Base-by-base conservation (phyloP, 2,888 invertebrate genomes). In the Acanthacorydalis orientalis region DNA sequence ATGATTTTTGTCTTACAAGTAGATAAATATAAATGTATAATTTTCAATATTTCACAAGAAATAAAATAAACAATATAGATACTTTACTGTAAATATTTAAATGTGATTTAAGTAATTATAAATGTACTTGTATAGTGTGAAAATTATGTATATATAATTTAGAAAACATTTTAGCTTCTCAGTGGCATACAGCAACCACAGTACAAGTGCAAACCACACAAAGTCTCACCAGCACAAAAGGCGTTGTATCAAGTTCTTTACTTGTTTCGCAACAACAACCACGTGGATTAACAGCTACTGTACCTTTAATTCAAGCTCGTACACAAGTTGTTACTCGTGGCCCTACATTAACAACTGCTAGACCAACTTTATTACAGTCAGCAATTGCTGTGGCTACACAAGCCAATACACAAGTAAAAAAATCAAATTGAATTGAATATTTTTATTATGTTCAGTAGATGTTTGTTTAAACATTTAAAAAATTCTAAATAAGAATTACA, bases 331-430 rank as follows among this genome's bases (percentile, higher is more conserved):
- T 64, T 9, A 57, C 59, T 6, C 56, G 64, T 44, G 54, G 64
- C 10, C 65, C 64, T 50, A 49, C 56, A 23, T 51, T 54, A 12
- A 44, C 59, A 2, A 57, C 63, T 12, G 57, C 62, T 34, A 59
- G 63, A 47, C 62, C 64, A 12, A 59, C 63, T 43, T 63, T 67
- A 46, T 54, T 66, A 49, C 65, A 65, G 53, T 64, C 63, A 47
- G 62, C 64, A 11, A 65, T 66, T 48, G 60, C 62, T 31, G 61
- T 65, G 32, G 65, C 64, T 44, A 37, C 33, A 15, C 64, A 63
- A 53, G 52, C 60, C 38, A 60, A 58, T 50, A 16, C 47, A 9
- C 63, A 63, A 56, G 63, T 62, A 55, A 51, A 40, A 44, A 46
- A 33, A n/a, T 41, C 8, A n/a, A 34, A 31, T 33, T 44, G 14